Evolutionary conservation across 2,797 vertebrate genomes (phyloP).

Genomic region (Tympanoctomys barrerae): DNA sequence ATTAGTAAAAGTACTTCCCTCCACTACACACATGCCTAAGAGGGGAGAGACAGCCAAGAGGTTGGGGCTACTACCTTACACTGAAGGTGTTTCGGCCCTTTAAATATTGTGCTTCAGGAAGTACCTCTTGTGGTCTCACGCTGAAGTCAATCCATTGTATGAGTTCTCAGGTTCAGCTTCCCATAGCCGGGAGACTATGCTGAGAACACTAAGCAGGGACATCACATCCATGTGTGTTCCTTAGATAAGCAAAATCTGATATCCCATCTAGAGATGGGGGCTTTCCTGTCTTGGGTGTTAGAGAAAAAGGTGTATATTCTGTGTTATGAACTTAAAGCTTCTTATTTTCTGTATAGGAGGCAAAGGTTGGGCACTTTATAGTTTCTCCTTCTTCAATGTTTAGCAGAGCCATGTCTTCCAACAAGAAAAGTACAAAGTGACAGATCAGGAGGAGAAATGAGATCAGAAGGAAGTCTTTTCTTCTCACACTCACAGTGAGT

Average conservation of each 20-base stretch:
- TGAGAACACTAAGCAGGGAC: not conserved
- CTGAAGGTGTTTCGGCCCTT: not conserved
- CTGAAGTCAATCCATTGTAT: not conserved
- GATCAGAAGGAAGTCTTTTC: not conserved
- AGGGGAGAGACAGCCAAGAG: not conserved
- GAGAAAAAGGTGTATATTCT: not conserved
- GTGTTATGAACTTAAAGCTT: not conserved
- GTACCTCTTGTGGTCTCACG: not conserved
- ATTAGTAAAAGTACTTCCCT: not conserved
- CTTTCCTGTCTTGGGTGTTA: not conserved
- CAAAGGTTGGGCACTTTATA: not conserved
- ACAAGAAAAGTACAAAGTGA: not conserved
- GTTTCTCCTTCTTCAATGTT: not conserved
- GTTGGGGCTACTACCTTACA: not conserved
- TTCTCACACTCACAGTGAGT: not conserved
- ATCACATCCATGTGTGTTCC: not conserved
- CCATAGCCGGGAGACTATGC: not conserved
- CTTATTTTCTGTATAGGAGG: not conserved
- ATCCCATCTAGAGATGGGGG: not conserved
- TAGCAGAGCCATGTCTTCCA: not conserved
- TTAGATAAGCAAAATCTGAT: not conserved
- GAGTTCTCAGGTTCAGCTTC: not conserved
- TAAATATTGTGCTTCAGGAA: not conserved
- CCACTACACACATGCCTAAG: not conserved
- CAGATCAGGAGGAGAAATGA: not conserved